Evolutionary conservation across 2,797 vertebrate genomes (phyloP).

Genomic region (Mormyrus hasselquistii): DNA sequence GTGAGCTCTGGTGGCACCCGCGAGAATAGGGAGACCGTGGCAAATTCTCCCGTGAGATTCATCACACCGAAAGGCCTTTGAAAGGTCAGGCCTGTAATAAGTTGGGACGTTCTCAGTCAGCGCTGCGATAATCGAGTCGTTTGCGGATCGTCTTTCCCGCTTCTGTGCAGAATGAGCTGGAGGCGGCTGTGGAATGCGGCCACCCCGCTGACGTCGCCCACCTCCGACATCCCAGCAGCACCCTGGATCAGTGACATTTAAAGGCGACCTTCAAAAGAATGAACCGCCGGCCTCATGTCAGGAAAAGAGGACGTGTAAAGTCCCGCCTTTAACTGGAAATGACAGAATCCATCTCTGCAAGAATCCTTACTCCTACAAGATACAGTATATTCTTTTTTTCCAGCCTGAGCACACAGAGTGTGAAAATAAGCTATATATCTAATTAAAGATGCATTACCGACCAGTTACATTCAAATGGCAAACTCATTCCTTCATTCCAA

Average conservation of each 20-base stretch:
- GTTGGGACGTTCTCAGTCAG: conserved; percentile 74
- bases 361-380: conserved; percentile 30
- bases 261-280: conserved; percentile 41
- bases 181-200: neutral
- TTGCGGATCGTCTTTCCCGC: conserved; percentile 63
- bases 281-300: conserved; percentile 40
- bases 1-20: conserved; percentile 28
- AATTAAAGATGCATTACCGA: conserved; percentile 36
- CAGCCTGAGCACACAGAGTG: conserved; percentile 27
- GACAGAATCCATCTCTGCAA: conserved; percentile 12
- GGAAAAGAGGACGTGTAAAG: conserved; percentile 10
- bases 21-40: conserved; percentile 73
- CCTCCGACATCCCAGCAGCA: neutral
- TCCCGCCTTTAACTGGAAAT: conserved; percentile 25
- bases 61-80: conserved; percentile 72
- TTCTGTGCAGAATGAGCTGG: neutral
- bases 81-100: conserved; percentile 81
- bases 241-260: conserved; percentile 50
- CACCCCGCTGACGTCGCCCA: conserved; percentile 10
- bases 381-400: conserved; percentile 34
- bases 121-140: conserved; percentile 79
- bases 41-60: conserved; percentile 78
- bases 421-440: conserved; percentile 38
- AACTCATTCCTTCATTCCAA: conserved; percentile 30
- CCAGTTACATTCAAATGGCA: conserved; percentile 38